Base-by-base conservation (phyloP, 2,113 vertebrate species). In the Anguilla rostrata region DNA sequence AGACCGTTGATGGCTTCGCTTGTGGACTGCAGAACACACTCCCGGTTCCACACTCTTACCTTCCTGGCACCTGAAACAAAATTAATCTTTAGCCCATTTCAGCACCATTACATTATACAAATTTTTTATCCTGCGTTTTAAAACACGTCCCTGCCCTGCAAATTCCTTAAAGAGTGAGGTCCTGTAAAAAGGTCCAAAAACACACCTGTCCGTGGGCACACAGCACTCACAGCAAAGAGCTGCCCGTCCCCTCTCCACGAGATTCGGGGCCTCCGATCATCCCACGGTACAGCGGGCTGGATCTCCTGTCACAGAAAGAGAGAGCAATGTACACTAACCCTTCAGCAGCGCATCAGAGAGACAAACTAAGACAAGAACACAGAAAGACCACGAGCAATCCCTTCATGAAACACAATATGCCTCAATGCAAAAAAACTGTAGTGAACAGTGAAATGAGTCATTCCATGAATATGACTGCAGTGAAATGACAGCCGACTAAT, bases 181-280 rank as follows among this genome's bases (percentile, higher is more conserved):
- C 53, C 53, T 56, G 1, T 1, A 34, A 16, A 66, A 39, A 34
- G 29, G 18, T 14, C 15, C 5, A 39, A 71, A 9, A 90, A 87
- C 92, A 91, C 96, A 95, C 98, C 97, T 87, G 96, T 97, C 81
- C 94, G 93, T 84, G 94, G 96, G 89, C 98, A 99, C 84, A 99
- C 86, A 66, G 95, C 93, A 39, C 97, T 96, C 90, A 99, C 95
- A 9, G 98, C 98, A 94, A 99, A 97, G 86, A 98, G 96, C 84
- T 99, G 98, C 0, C 98, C 98, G 0, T 99, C 98, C 0, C 98
- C 98, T 92, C 98, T 95, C 98, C 98, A 99, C 0, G 97, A 97
- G 80, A 99, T 93, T 0, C 95, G 94, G 1, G 96, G 95, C 82
- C 83, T 94, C 26, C 93, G 92, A 29, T 99, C 97, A 26, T 99